Conservation (phyloP, 2,797 vertebrate genomes). For the Tenualosa ilisha region DNA sequence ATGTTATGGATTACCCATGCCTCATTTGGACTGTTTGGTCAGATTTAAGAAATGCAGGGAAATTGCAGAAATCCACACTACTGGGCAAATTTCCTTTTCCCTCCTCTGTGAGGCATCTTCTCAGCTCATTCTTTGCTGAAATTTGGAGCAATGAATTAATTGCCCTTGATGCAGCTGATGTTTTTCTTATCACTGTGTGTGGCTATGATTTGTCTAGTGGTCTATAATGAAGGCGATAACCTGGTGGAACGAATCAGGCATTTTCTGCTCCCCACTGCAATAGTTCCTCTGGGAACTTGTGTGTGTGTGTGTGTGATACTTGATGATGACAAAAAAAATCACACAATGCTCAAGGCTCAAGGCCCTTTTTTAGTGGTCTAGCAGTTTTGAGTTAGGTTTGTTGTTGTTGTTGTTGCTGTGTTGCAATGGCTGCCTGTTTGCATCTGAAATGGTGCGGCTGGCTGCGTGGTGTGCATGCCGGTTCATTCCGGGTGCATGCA, state of each 20-base stretch:
- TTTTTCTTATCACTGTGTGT: conserved; percentile 45
- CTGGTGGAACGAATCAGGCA: conserved; percentile 59
- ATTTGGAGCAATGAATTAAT: neutral
- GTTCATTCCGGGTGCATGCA: neutral
- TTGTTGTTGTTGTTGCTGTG: neutral
- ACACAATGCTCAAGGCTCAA: neutral
- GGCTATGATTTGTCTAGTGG: conserved; percentile 47
- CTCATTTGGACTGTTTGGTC: neutral
- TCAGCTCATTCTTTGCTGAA: neutral
- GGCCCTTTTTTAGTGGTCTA: neutral
- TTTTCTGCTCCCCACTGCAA: conserved; percentile 46
- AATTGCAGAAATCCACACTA: neutral
- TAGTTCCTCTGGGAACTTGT: neutral
- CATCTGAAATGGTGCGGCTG: neutral
- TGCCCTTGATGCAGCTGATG: conserved; percentile 35
- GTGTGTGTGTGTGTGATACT: neutral
- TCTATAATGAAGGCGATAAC: conserved; percentile 60
- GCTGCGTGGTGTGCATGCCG: neutral
- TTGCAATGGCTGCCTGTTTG: neutral
- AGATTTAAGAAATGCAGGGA: neutral
- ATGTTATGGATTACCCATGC: conserved; percentile 8
- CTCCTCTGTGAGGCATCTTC: neutral
- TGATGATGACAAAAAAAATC: neutral
- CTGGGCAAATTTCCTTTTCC: neutral
- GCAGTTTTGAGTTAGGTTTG: neutral